Evolutionary conservation across 2,888 invertebrate species (phyloP).

Genomic region (Leucophora obtusa): DNA sequence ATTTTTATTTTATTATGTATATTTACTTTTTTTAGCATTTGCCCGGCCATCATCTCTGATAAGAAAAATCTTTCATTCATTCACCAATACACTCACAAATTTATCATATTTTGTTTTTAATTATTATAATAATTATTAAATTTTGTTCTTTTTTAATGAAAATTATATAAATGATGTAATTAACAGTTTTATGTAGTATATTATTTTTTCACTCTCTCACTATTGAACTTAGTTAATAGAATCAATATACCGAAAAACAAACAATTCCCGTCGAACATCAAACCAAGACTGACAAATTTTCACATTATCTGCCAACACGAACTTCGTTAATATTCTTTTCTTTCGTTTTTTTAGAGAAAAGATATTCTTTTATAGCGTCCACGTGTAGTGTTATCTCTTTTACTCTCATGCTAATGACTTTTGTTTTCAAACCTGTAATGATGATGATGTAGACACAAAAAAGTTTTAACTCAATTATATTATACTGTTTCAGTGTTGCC

Average conservation of each 20-base stretch:
- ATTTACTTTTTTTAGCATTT: conserved; percentile 37
- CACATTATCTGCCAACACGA: conserved; percentile 55
- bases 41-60: conserved; percentile 51
- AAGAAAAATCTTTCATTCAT: conserved; percentile 30
- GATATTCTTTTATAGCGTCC: conserved; percentile 24
- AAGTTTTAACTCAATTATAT: conserved; percentile 37
- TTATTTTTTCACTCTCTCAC: conserved; percentile 28
- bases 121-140: conserved; percentile 35
- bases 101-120: conserved; percentile 23
- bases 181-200: conserved; percentile 46
- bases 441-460: conserved; percentile 53
- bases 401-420: conserved; percentile 62
- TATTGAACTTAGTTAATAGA: neutral
- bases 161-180: conserved; percentile 65
- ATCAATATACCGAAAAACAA: conserved; percentile 46
- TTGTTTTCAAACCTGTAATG: conserved; percentile 56
- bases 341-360: conserved; percentile 29
- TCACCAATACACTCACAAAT: conserved; percentile 21
- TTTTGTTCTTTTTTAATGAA: conserved; percentile 57
- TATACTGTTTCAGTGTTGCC: conserved; percentile 33
- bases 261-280: conserved; percentile 60
- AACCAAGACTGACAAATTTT: conserved; percentile 62
- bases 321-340: conserved; percentile 51
- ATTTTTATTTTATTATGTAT: conserved; percentile 15
- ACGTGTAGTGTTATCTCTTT: conserved; percentile 48